Conservation (phyloP, 2,888 invertebrate genomes). For the Caenorhabditis becei region DNA sequence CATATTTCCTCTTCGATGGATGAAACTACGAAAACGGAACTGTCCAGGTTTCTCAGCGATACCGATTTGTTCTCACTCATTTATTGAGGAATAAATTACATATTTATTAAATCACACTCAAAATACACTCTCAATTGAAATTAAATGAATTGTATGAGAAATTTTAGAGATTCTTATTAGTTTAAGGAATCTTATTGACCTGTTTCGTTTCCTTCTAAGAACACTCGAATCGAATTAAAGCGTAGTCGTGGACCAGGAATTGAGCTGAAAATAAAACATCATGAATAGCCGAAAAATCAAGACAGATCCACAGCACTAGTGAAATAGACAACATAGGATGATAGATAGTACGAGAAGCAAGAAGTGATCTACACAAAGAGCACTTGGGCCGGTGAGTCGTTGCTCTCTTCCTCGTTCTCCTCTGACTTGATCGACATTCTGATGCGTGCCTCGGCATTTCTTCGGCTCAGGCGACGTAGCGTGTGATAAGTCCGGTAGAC, state of each 20-base stretch:
- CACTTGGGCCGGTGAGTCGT: slow-evolving; percentile 67
- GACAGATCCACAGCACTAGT: slow-evolving; percentile 27
- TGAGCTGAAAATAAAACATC: slow-evolving; percentile 41
- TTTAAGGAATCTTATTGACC: no score
- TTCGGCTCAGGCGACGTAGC: slow-evolving; percentile 54
- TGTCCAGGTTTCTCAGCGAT: slow-evolving; percentile 45
- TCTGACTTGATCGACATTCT: slow-evolving; percentile 67
- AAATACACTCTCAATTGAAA: no score
- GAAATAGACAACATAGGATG: slow-evolving; percentile 20
- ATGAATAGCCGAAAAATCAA: not conserved
- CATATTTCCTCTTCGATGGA: slow-evolving; percentile 58
- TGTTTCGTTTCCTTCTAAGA: no score
- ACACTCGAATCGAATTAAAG: slow-evolving; percentile 10
- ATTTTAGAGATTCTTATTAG: no score
- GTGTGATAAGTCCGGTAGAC: slow-evolving; percentile 66
- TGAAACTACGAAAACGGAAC: slow-evolving; percentile 37
- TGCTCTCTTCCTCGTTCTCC: slow-evolving; percentile 61
- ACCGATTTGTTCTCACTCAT: slow-evolving; percentile 56
- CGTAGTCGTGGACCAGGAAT: slow-evolving; percentile 63
- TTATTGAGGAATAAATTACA: slow-evolving; percentile 21
- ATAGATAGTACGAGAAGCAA: slow-evolving; percentile 31
- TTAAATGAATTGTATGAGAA: no score
- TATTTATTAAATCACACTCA: no score
- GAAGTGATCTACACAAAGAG: slow-evolving; percentile 63
- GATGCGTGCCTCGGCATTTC: slow-evolving; percentile 56